These are phyloP conservation scores for Rhagonycha lutea DNA, from an alignment of 2,888 invertebrate species.

Conservation along the genomic window DNA sequence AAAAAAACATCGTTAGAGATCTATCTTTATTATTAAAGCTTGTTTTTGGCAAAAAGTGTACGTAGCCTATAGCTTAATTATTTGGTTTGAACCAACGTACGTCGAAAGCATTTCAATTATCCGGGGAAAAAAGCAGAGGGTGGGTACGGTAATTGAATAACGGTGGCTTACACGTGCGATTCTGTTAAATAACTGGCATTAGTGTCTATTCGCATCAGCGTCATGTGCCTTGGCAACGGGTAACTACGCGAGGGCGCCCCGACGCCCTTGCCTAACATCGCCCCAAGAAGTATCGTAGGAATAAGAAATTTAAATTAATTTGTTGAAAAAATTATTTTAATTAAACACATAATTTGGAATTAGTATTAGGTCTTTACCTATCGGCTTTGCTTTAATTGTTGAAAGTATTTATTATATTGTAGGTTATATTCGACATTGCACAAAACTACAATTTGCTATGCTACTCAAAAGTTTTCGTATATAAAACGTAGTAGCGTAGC, in stretches of 20 bases:
- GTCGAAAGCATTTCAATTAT: constrained; percentile 23
- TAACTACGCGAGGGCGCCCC: constrained; percentile 27
- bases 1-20: neutral
- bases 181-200: constrained; percentile 40
- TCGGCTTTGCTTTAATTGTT: no score
- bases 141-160: constrained; percentile 27
- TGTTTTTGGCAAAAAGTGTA: constrained; percentile 1
- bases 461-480: neutral
- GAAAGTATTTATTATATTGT: no score
- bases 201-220: constrained; percentile 39
- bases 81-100: constrained; percentile 1
- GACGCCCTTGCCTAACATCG: constrained; percentile 18
- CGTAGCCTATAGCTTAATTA: constrained; percentile 15
- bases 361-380: neutral
- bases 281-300: neutral
- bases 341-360: neutral
- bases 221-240: constrained; percentile 37
- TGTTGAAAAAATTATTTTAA: neutral
- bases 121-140: constrained; percentile 13
- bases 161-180: constrained; percentile 36
- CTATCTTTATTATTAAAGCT: neutral
- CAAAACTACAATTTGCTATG: neutral
- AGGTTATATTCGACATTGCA: no score
- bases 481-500: neutral
- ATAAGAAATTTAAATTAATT: neutral